Evolutionary conservation across 2,888 invertebrate species (phyloP), one percentile per base, ranked within the genome.

Genomic region (Sinodicranocentrus sp.): DNA sequence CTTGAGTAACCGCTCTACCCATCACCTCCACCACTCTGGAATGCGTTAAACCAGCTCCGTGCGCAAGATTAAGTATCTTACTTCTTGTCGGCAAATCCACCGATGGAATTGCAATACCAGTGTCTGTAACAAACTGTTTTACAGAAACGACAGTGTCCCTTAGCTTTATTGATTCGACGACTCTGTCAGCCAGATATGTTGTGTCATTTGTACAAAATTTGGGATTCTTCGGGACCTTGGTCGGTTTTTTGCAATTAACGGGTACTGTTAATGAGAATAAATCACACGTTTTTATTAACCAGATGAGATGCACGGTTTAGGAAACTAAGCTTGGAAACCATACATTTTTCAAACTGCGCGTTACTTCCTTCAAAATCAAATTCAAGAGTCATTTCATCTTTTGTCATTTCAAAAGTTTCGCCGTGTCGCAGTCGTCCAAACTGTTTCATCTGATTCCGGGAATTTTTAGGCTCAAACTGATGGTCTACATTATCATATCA

Each of bases 281-380:
- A 21, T 52, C 8, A 28, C n/a, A 54, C 52, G 33, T 1, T 33
- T 39, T 21, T 0, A 26, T 23, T 10, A 48, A 15, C n/a, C 17
- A 13, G 43, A 76, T 2, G 52, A n/a, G n/a, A n/a, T n/a, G n/a
- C n/a, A n/a, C n/a, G n/a, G n/a, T n/a, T n/a, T n/a, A n/a, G n/a
- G n/a, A n/a, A n/a, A n/a, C n/a, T n/a, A n/a, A n/a, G n/a, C n/a
- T 8, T 26, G 6, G 10, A 6, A 33, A 25, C 25, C 84, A 67
- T 83, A 88, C 87, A 67, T 70, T 88, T 88, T 71, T 85, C 86
- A 77, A 88, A 88, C 33, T 86, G 86, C n/a, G 87, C 86, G 57
- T 86, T 82, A 68, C 84, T 87, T 26, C 59, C 84, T 79, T 88
- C 87, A 80, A 88, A 88, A 52, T 88, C 85, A 54, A 87, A 88